Base-by-base conservation (phyloP, 2,888 invertebrate genomes). In the Parelbella ahira region DNA sequence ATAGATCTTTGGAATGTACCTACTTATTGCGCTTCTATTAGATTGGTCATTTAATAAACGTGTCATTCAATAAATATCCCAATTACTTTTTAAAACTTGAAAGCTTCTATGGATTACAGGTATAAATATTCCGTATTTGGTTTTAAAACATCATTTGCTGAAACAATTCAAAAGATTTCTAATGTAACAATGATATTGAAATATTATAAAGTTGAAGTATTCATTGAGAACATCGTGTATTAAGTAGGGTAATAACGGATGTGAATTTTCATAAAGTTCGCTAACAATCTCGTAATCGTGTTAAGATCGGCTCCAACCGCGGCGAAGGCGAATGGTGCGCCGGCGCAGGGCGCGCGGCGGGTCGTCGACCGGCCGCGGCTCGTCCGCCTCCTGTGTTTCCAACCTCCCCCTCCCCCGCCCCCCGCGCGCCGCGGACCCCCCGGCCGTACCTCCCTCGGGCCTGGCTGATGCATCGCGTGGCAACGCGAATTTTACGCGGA, bases 331-430 rank as follows among this genome's bases (percentile, higher is more conserved):
- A 81, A 74, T 79, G 82, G 68, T 83, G 78, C 73, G 76, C 74
- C 62, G 62, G 76, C 75, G 75, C 83, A 78, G 80, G 82, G 82
- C 80, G 76, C 69, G 76, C 71, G 72, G 69, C 75, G 74, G 86
- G 84, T 84, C 84, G 84, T 80, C 84, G 86, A 84, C 84, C 83
- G 79, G 67, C 63, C 76, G 79, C 67, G 70, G 79, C 68, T 81
- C 81, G 78, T 80, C 80, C 81, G 78, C 81, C 80, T 82, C 76
- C 79, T 82, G 81, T 80, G 81, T 74, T 80, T 77, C 67, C 70
- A 75, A 73, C 76, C 66, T 59, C 71, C 68, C 69, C 66, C 64
- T n/a, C n/a, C n/a, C n/a, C n/a, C n/a, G 64, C 68, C 63, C 66
- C 62, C 56, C 60, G 47, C 56, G 52, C 60, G 58, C 63, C 65